These are phyloP conservation scores for Amblyteles armatorius DNA, from an alignment of 2,888 invertebrate genomes.

Conservation along the genomic window DNA sequence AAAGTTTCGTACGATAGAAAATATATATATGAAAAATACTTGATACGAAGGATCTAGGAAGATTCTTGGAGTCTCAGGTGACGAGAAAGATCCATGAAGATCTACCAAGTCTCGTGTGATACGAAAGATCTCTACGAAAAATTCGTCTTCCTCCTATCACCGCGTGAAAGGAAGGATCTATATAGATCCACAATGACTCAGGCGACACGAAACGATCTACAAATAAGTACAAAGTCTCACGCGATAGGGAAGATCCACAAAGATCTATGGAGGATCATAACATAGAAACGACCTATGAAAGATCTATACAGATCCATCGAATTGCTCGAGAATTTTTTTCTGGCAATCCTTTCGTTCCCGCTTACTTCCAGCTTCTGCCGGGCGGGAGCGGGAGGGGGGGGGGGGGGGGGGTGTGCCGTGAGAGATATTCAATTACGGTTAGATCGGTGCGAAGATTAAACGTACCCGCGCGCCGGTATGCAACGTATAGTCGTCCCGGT, in stretches of 20 bases:
- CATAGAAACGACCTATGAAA: not conserved
- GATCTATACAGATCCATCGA: not conserved
- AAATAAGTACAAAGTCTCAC: not conserved
- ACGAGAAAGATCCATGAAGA: too few species aligned
- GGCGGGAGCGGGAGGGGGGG: too few species aligned
- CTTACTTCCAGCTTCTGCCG: slow-evolving; percentile 40
- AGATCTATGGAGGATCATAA: not conserved
- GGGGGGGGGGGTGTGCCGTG: slow-evolving; percentile 26
- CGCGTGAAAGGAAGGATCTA: not conserved
- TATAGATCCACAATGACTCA: not conserved
- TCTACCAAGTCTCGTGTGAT: too few species aligned
- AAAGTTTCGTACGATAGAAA: not conserved
- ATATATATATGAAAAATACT: not conserved
- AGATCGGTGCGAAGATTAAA: slow-evolving; percentile 79
- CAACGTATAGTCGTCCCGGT: slow-evolving; percentile 44
- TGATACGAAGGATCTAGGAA: too few species aligned
- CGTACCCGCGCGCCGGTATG: slow-evolving; percentile 55
- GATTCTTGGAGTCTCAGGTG: too few species aligned
- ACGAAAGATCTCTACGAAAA: too few species aligned
- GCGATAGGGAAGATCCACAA: not conserved
- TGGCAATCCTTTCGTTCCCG: not conserved
- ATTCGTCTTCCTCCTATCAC: too few species aligned
- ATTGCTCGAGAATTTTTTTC: not conserved
- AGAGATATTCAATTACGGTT: slow-evolving; percentile 81
- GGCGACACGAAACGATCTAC: too few species aligned